A percentile compares a stretch with the other conserved stretches of the same genome.
Conservation (phyloP, 2,888 invertebrate species). For the Cerceris rybyensis region DNA sequence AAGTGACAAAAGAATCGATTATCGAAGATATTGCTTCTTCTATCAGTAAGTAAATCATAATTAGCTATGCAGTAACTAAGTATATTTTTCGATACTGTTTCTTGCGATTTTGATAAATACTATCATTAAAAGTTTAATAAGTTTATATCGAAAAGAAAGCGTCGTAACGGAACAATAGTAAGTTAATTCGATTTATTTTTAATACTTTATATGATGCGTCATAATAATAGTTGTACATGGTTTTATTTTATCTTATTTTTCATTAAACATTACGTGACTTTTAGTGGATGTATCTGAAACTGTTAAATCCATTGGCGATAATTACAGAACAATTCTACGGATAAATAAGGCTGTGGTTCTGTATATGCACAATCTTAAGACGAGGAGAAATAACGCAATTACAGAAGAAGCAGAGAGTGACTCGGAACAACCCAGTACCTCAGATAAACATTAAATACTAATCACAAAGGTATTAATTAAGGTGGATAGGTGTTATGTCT, state of each 20-base stretch:
- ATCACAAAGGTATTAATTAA: not conserved
- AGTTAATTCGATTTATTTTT: no score
- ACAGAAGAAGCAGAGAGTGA: not conserved
- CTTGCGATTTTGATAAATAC: not conserved
- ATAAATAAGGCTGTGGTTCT: constrained; percentile 82
- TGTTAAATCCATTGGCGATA: constrained; percentile 79
- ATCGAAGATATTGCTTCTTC: constrained; percentile 66
- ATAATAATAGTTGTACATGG: not conserved
- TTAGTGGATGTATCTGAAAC: constrained; percentile 82
- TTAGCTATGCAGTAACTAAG: not conserved
- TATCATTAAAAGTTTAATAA: not conserved
- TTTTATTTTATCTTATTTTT: not conserved
- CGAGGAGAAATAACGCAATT: constrained; percentile 21
- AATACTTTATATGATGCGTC: not conserved
- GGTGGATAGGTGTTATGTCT: no score
- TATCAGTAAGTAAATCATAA: constrained; percentile 63
- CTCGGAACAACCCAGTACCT: not conserved
- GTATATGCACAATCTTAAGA: constrained; percentile 79
- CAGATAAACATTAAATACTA: not conserved
- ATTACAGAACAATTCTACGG: constrained; percentile 82
- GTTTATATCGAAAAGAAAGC: not conserved
- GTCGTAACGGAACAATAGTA: constrained; percentile 16
- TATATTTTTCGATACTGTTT: not conserved
- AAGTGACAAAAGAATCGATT: constrained; percentile 58
- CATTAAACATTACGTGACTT: not conserved